Evolutionary conservation across 2,888 invertebrate genomes (phyloP), one percentile per base, ranked within the genome.

Genomic region (Acleris literana): DNA sequence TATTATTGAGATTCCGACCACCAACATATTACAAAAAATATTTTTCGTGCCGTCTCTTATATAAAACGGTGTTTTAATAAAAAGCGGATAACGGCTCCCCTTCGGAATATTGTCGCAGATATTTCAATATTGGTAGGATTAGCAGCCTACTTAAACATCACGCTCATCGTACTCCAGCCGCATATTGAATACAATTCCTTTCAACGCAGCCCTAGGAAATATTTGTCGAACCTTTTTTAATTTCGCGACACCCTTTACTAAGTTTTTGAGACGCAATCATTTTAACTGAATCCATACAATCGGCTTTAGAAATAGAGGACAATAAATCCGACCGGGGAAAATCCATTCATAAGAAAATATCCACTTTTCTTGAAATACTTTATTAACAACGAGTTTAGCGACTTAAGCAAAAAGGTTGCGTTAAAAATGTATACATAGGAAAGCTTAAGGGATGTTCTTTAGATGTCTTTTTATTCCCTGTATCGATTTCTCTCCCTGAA

Each of bases 101-200:
- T 81, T 74, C 80, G 83, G 89, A 88, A 91, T 90, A 92, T 90
- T 91, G 92, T 92, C 90, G 85, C 86, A 82, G 91, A 92, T 92
- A 90, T 92, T 92, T 92, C 92, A 92, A 92, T 92, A 92, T 90
- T 90, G 91, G 90, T 84, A 75, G 89, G 90, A 92, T 92, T 92
- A 92, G 87, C 86, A 83, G 85, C 89, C 91, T 90, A 87, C 90
- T 91, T 90, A 91, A 91, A 91, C 90, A 91, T 81, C 84, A 81
- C 81, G 83, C 83, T 87, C 84, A 87, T 88, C 87, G 84, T 78
- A 78, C 82, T 77, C 77, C 85, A 78, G 77, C 81, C 84, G 82
- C 86, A 88, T 86, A 89, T 87, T 83, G 88, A 82, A 90, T 90
- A 91, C 90, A 90, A 90, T 87, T 88, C 85, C 86, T 83, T 83